These are phyloP conservation scores for Philereme vetulata DNA, from an alignment of 2,888 invertebrate genomes.

Conservation along the genomic window DNA sequence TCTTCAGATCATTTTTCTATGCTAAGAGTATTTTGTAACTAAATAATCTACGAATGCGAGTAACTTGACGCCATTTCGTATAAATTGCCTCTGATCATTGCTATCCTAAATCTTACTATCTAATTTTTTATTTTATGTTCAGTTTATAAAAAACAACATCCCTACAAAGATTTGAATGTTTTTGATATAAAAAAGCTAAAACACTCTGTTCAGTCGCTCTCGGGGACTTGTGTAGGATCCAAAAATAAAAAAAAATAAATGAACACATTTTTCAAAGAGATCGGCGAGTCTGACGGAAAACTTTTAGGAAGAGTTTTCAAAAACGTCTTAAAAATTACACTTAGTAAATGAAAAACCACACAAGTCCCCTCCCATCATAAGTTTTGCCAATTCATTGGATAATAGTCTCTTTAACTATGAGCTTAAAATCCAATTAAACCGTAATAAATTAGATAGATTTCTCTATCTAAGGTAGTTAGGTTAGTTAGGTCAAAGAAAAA, in stretches of 20 bases:
- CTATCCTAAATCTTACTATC: constrained; percentile 39
- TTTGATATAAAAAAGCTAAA: constrained; percentile 65
- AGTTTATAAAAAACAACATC: constrained; percentile 37
- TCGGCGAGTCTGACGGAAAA: constrained; percentile 44
- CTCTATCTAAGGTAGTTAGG: constrained; percentile 31
- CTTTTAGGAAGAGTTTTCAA: constrained; percentile 27
- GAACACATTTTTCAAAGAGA: constrained; percentile 58
- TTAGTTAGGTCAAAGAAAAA: constrained; percentile 2
- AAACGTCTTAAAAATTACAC: constrained; percentile 22
- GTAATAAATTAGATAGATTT: constrained; percentile 29
- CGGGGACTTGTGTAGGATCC: constrained; percentile 52
- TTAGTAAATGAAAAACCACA: constrained; percentile 30
- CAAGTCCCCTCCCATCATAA: constrained; percentile 39
- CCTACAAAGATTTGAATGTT: constrained; percentile 29
- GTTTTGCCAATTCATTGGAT: constrained; percentile 29
- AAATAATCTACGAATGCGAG: constrained; percentile 25
- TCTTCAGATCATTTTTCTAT: constrained; percentile 31
- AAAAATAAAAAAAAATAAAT: constrained; percentile 38
- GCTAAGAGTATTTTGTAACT: constrained; percentile 33
- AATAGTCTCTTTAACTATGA: constrained; percentile 23
- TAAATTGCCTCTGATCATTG: constrained; percentile 31
- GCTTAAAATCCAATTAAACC: constrained; percentile 31
- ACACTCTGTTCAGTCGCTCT: constrained; percentile 65
- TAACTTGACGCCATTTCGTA: constrained; percentile 35
- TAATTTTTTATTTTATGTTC: constrained; percentile 26